Evolutionary conservation across 2,113 vertebrate genomes (phyloP).

Genomic region (Podilymbus podiceps): DNA sequence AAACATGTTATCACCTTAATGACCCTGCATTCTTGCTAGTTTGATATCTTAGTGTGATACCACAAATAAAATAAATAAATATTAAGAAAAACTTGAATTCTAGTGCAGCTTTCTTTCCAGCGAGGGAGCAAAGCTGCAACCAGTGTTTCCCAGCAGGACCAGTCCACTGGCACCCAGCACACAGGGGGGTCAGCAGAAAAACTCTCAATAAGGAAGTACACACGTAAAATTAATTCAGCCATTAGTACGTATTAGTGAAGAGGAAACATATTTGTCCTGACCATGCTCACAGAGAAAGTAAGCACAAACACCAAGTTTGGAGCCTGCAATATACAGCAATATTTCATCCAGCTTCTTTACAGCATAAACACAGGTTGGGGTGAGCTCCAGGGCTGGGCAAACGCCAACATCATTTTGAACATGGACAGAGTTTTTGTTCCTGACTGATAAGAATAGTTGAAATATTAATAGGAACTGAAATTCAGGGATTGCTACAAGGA

Average conservation of each 20-base stretch:
- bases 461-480: background rate
- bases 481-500: background rate
- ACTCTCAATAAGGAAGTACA: background rate
- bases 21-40: background rate
- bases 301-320: background rate
- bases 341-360: background rate
- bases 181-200: background rate
- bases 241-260: background rate
- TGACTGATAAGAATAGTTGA: background rate
- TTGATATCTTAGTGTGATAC: background rate
- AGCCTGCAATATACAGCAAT: background rate
- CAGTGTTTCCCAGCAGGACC: background rate
- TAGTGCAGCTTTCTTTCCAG: background rate
- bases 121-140: background rate
- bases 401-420: background rate
- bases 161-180: background rate
- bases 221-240: background rate
- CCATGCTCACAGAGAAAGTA: background rate
- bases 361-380: background rate
- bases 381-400: background rate
- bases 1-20: background rate
- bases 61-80: background rate
- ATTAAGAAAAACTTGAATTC: background rate
- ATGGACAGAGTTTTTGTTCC: background rate
- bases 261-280: background rate